Percentiles rank a stretch among this genome's conserved stretches.
Evolutionary conservation across 2,888 invertebrate genomes (phyloP).

Genomic region (Agrochola lota): DNA sequence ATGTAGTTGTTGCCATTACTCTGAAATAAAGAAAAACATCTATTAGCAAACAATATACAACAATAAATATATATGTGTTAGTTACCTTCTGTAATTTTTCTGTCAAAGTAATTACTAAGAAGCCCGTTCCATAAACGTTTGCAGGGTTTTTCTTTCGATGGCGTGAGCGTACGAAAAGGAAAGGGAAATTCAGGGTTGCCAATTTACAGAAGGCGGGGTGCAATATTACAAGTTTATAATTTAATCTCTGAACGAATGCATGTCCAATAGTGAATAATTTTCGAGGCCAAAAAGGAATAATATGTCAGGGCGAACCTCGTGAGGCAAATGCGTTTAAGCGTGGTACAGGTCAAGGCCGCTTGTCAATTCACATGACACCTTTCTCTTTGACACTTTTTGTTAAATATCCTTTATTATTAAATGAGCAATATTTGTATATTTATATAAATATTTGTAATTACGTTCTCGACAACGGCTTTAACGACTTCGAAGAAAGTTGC

Average conservation of each 20-base stretch:
- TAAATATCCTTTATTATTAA: not conserved
- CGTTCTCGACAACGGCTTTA: too few relatives aligned
- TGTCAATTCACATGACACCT: not conserved
- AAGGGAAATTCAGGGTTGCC: not conserved
- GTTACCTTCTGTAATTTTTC: too few relatives aligned
- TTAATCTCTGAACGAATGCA: not conserved
- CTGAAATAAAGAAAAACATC: slow-evolving; percentile 72
- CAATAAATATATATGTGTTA: too few relatives aligned
- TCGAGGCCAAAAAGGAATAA: not conserved
- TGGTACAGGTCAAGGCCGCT: not conserved
- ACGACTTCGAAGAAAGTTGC: too few relatives aligned
- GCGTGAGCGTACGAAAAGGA: not conserved
- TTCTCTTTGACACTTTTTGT: not conserved
- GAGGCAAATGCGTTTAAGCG: not conserved
- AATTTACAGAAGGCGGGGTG: not conserved
- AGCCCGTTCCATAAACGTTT: not conserved
- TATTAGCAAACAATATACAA: slow-evolving; percentile 10
- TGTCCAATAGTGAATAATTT: not conserved
- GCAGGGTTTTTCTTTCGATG: not conserved
- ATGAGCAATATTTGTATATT: too few relatives aligned
- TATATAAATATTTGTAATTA: too few relatives aligned
- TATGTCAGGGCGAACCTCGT: not conserved
- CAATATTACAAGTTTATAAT: not conserved
- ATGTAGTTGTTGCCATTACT: slow-evolving; percentile 89
- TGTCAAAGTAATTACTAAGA: not conserved